Evolutionary conservation across 2,113 vertebrate genomes (phyloP), one percentile per base, ranked within the genome.

Genomic region (Agapornis roseicollis): DNA sequence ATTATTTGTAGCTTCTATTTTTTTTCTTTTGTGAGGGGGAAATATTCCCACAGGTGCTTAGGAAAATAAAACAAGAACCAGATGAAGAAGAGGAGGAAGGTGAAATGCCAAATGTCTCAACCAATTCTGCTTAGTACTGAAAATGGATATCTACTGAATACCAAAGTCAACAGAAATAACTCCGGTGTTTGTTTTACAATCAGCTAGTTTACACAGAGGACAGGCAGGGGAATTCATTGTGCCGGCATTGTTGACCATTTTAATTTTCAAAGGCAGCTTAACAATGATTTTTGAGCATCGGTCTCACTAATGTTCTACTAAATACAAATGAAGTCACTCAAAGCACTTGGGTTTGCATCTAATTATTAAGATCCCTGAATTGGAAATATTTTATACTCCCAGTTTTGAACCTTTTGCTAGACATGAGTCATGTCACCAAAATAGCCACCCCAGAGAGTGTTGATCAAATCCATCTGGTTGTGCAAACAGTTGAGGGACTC

Each of bases 231-330:
- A 90, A 49, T 94, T 81, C 64, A 13, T n/a, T 87, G 66, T 93
- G 63, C 66, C 84, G 88, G 70, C 18, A 89, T 89, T 95, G 27
- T 87, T 96, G 88, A 90, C 66, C 60, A 71, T 53, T 92, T 83
- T 61, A 58, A 80, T 68, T 79, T 91, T 93, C 47, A 89, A 76
- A 90, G 95, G 93, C 39, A 93, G 73, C 66, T 80, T 80, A 96
- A 88, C 35, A 90, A 83, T 73, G 41, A 78, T 89, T 96, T 94
- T 90, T 96, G 65, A 84, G 78, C 64, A 96, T 72, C 52, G 19
- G 50, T 78, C 82, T 96, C 78, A 85, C 44, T 77, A 90, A 80
- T 17, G 56, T 82, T 89, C 85, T n/a, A 85, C 15, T 80, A 96
- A 95, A 68, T 68, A 68, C 47, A 88, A 94, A 92, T 80, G 16